Evolutionary conservation across 2,888 invertebrate species (phyloP).

Genomic region (Erebia aethiops): DNA sequence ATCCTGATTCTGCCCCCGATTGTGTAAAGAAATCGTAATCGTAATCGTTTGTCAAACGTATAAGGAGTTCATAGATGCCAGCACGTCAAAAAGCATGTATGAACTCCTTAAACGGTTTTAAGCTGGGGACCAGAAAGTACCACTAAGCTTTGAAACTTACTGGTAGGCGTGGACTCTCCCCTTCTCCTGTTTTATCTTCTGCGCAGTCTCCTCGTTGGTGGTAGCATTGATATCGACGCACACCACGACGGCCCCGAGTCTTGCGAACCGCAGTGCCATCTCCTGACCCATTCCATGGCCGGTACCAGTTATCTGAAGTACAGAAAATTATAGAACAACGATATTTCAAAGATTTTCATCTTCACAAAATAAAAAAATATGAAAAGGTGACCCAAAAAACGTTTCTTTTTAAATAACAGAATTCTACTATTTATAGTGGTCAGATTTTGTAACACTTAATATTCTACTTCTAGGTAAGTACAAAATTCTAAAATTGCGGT

Average conservation of each 20-base stretch:
- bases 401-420: too few species aligned
- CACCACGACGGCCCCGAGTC: conserved; percentile 87
- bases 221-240: conserved; percentile 89
- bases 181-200: conserved; percentile 70
- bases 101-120: too few species aligned
- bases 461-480: too few species aligned
- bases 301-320: conserved; percentile 89
- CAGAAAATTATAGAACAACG: background rate
- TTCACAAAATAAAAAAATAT: too few species aligned
- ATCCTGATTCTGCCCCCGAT: too few species aligned
- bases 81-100: too few species aligned
- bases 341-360: background rate
- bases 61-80: too few species aligned
- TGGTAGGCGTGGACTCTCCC: conserved; percentile 68
- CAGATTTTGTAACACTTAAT: too few species aligned
- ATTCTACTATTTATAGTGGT: too few species aligned
- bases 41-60: too few species aligned
- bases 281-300: conserved; percentile 94
- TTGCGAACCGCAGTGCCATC: conserved; percentile 87
- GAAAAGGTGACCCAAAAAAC: too few species aligned
- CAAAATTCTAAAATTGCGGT: conserved; percentile 28
- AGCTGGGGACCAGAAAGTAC: background rate
- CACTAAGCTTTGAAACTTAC: conserved; percentile 50
- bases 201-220: conserved; percentile 86
- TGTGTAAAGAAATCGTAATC: too few species aligned